phyloP scores from a whole-genome alignment of 1,140 invertebrate genomes.

The Drosophila tropicalis region DNA sequence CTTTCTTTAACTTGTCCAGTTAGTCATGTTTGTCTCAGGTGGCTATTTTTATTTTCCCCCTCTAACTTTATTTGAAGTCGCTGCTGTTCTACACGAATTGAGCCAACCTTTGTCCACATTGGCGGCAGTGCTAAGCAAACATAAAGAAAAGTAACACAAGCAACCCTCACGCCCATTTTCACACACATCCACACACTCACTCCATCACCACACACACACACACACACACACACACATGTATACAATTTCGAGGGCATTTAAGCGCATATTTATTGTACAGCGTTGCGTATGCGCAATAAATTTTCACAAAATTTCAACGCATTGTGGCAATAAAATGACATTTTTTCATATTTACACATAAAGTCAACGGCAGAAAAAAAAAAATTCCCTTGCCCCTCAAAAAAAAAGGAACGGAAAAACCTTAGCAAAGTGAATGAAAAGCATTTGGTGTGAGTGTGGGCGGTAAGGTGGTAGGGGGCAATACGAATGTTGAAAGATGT shows the following conservation, averaged over 20 bases:
- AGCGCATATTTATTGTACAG: conserved; percentile 78
- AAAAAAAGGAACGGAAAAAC: not conserved
- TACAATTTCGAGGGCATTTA: conserved; percentile 57
- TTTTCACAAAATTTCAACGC: conserved; percentile 78
- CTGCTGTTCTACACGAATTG: conserved; percentile 51
- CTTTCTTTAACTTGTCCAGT: conserved; percentile 1
- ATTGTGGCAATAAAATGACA: conserved; percentile 80
- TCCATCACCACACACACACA: conserved; percentile 4
- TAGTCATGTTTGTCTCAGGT: conserved; percentile 6
- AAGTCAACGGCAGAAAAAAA: conserved; percentile 64
- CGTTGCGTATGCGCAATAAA: conserved; percentile 78
- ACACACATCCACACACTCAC: too few species aligned
- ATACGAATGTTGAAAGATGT: conserved; percentile 43
- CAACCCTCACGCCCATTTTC: too few species aligned
- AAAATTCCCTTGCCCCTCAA: not conserved
- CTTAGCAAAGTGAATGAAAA: conserved; percentile 9
- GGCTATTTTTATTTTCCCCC: conserved; percentile 8
- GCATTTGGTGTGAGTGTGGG: conserved; percentile 19
- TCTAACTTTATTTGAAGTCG: conserved; percentile 24
- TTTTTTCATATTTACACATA: conserved; percentile 82
- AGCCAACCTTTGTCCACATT: conserved; percentile 52
- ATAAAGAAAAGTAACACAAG: conserved; percentile 32
- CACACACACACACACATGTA: conserved; percentile 18
- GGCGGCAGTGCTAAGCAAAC: conserved; percentile 65
- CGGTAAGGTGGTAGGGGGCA: not conserved